These are phyloP conservation scores for Acrobasis suavella DNA, from an alignment of 2,888 invertebrate species.

Conservation along the genomic window DNA sequence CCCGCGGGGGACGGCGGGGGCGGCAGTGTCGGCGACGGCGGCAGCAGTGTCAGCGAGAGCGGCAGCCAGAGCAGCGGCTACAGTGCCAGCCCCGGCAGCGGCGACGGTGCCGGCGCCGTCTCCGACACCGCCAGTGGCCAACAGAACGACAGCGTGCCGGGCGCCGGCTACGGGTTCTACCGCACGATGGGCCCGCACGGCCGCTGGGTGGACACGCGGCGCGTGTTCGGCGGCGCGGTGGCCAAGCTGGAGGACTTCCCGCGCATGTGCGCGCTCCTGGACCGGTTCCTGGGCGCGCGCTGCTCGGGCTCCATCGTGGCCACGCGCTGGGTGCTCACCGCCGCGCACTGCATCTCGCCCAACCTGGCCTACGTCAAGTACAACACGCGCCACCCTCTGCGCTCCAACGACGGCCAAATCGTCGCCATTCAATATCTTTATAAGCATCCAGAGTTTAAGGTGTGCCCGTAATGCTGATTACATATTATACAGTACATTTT, in stretches of 20 bases:
- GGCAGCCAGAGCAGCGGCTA: constrained; percentile 7
- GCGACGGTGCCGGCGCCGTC: neutral
- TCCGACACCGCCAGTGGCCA: neutral
- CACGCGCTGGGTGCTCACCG: constrained; percentile 66
- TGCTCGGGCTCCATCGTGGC: constrained; percentile 61
- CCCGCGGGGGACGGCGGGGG: too few species aligned
- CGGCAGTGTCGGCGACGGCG: neutral
- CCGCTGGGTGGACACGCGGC: constrained; percentile 39
- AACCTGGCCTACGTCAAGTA: constrained; percentile 58
- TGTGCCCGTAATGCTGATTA: neutral
- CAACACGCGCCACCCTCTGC: constrained; percentile 47
- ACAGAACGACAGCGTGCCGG: constrained; percentile 9
- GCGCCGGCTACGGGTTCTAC: constrained; percentile 45
- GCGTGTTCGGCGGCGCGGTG: constrained; percentile 61
- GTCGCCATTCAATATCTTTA: constrained; percentile 55
- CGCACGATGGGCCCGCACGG: constrained; percentile 36
- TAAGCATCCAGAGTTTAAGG: constrained; percentile 56
- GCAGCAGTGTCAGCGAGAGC: neutral
- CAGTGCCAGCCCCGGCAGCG: constrained; percentile 25
- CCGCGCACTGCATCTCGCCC: constrained; percentile 65
- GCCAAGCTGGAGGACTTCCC: constrained; percentile 44
- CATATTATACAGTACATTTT: too few species aligned
- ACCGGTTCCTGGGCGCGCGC: constrained; percentile 55
- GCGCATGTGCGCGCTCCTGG: constrained; percentile 56
- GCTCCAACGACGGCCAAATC: constrained; percentile 42